Conservation (phyloP, 2,888 invertebrate species). For the Synanthedon andrenaeformis region DNA sequence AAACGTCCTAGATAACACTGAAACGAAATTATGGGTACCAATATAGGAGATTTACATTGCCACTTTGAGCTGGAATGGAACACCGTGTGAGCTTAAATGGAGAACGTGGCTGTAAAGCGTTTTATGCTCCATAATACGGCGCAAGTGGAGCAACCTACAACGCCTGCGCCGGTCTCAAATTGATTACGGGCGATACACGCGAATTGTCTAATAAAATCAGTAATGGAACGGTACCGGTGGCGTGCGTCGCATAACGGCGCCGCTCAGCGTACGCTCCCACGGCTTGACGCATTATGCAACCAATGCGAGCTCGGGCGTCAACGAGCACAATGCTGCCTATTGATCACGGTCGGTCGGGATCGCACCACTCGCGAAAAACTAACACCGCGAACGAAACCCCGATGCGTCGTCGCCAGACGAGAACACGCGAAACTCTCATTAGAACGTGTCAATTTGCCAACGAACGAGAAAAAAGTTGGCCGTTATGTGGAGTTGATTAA, state of each 20-base stretch:
- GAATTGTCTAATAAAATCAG: constrained; percentile 67
- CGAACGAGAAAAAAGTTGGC: neutral
- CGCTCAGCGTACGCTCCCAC: constrained; percentile 50
- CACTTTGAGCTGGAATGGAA: constrained; percentile 20
- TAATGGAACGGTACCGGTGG: constrained; percentile 65
- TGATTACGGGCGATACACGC: constrained; percentile 62
- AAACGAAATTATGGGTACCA: constrained; percentile 26
- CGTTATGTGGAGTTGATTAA: no score
- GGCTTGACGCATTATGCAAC: constrained; percentile 61
- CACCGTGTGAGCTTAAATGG: constrained; percentile 41
- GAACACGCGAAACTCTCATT: neutral
- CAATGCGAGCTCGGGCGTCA: constrained; percentile 23
- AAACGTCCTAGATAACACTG: constrained; percentile 27
- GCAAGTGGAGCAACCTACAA: constrained; percentile 49
- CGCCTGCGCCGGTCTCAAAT: constrained; percentile 46
- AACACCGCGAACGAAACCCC: constrained; percentile 39
- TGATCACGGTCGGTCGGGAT: constrained; percentile 33
- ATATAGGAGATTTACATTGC: constrained; percentile 29
- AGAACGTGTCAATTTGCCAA: neutral
- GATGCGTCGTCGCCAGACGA: constrained; percentile 9
- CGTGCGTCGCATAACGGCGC: constrained; percentile 65
- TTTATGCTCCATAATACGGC: constrained; percentile 47
- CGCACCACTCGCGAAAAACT: constrained; percentile 42
- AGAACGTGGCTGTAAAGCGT: constrained; percentile 31
- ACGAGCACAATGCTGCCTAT: constrained; percentile 41